Base-by-base conservation (phyloP, 2,888 invertebrate genomes). In the Meta bourneti region DNA sequence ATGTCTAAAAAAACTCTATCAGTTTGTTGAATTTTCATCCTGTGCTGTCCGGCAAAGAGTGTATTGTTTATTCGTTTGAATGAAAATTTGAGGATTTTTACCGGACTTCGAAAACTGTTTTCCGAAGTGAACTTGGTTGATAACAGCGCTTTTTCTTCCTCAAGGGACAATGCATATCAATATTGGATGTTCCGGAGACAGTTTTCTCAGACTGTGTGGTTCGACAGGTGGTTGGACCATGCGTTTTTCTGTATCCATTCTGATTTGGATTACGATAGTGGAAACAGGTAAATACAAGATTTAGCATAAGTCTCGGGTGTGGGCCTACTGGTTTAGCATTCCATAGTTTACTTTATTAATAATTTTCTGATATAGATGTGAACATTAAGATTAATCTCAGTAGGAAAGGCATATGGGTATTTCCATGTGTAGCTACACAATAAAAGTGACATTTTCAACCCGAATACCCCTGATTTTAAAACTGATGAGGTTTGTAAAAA, bases 221-320 rank as follows among this genome's bases (percentile, higher is more conserved):
- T 16, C 8, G 8, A 70, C 16, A n/a, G 34, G 61, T 9, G 6
- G 9, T 74, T 52, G 34, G 61, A 52, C 71, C 34, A 8, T 48
- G 1, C 34, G 19, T 0, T 61, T 61, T 61, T 48, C 54, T 84
- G 0, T 34, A 34, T 7, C n/a, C 34, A 7, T 48, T 19, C 2
- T 72, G 71, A 11, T 20, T 71, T 71, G 87, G 79, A 87, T 87
- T 71, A 87, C 75, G 48, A 34, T 20, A 20, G 79, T 49, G 7
- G 9, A 79, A 52, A 13, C 87, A 71, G 87, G 87, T 87, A 71
- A 48, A 19, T 49, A 49, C 19, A 9, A 11, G 48, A 11, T 48
- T 8, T 16, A 4, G 1, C 9, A 34, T 34, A n/a, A n/a, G 1
- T 34, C 34, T 34, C 4, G 34, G 34, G 1, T 34, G 34, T 34